These are phyloP conservation scores for Coelopa frigida DNA, from an alignment of 1,140 invertebrate genomes.

Conservation along the genomic window DNA sequence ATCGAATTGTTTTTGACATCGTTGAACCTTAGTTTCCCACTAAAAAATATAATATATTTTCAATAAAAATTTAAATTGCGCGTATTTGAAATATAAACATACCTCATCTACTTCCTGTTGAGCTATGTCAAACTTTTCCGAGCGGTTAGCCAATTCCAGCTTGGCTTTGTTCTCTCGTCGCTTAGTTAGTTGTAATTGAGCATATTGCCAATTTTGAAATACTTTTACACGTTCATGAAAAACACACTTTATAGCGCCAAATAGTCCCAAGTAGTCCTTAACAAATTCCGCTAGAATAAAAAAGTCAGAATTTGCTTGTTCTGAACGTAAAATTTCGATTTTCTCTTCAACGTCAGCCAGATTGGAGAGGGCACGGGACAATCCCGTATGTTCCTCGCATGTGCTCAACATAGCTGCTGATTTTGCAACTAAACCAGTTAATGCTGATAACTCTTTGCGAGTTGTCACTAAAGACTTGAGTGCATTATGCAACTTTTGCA, in stretches of 20 bases:
- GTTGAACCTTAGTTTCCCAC: constrained; percentile 94
- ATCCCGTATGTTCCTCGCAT: constrained; percentile 89
- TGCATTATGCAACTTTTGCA: constrained; percentile 80
- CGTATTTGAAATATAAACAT: constrained; percentile 17
- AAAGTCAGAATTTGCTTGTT: constrained; percentile 94
- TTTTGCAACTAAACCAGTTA: constrained; percentile 71
- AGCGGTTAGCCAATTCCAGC: constrained; percentile 77
- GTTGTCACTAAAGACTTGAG: constrained; percentile 83
- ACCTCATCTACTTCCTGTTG: constrained; percentile 88
- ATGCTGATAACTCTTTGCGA: constrained; percentile 74
- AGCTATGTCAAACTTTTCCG: constrained; percentile 84
- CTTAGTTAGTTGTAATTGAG: constrained; percentile 88
- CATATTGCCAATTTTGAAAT: constrained; percentile 97
- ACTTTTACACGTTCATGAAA: constrained; percentile 96
- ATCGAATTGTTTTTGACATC: constrained; percentile 94
- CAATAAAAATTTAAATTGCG: neutral
- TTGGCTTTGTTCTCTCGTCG: constrained; percentile 92
- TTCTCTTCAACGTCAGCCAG: constrained; percentile 80
- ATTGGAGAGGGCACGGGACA: constrained; percentile 87
- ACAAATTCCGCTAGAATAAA: constrained; percentile 87
- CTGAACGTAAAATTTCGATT: constrained; percentile 77
- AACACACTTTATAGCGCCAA: constrained; percentile 93
- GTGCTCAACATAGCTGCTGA: constrained; percentile 87
- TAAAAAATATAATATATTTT: constrained; percentile 42
- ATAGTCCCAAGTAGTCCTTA: constrained; percentile 90